Evolutionary conservation across 2,797 vertebrate genomes (phyloP), one percentile per base, ranked within the genome.

Genomic region (Bryconaethiops microstoma): DNA sequence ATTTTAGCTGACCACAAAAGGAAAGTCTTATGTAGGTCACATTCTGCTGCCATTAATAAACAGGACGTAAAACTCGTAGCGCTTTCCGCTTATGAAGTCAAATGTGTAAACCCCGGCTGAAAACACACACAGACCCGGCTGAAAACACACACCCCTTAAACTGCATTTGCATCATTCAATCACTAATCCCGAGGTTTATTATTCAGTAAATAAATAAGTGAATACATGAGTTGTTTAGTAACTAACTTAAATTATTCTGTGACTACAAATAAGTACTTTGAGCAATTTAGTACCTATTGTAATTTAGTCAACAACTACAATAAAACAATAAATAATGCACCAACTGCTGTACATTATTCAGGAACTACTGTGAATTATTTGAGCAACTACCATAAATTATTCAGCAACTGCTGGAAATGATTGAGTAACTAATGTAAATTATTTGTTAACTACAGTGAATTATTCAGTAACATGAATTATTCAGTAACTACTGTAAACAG

Each of bases 1-100:
- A 29, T 35, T 5, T 19, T 72, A 64, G 29, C 19, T 55, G 7
- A 67, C 69, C 70, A 69, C 75, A 74, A 5, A 25, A 5, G 54
- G 71, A 78, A 82, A 62, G 59, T 7, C 9, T 10, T 52, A 76
- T 72, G 40, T 64, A 71, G 79, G 62, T 78, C 52, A 82, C 19
- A 10, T 2, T 40, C 23, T 62, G 52, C 17, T 8, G 35, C 7
- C 19, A 40, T 14, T n/a, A 55, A 54, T 59, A 55, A 54, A 64
- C 14, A 57, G 17, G 65, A 17, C 10, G 35, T 23, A n/a, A 21
- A 7, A 4, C 23, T 10, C 19, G 21, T 5, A 21, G 23, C 9
- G 8, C 8, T 17, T 35, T 7, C 23, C 21, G 55, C 42, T 62
- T 57, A 45, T 55, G 50, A 70, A 12, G 21, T n/a, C 7, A 29